Conservation (phyloP, 2,888 invertebrate genomes). For the Amblyteles armatorius region DNA sequence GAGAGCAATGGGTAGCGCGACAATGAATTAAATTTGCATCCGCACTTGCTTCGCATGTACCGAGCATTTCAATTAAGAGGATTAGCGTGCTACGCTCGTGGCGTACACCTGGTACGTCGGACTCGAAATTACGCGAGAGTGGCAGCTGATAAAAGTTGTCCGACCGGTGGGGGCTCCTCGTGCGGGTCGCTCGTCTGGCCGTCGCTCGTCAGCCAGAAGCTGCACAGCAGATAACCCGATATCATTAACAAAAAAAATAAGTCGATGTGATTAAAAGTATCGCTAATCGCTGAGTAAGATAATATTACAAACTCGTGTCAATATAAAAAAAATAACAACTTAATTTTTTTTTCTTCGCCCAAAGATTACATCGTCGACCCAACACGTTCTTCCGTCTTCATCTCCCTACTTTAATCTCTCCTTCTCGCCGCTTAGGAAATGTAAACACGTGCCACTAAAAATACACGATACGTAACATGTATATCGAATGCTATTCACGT, state of each 20-base stretch:
- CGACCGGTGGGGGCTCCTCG: constrained; percentile 5
- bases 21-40: constrained; percentile 51
- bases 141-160: constrained; percentile 40
- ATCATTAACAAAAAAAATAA: not conserved
- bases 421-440: not conserved
- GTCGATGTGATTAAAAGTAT: constrained; percentile 1
- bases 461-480: constrained; percentile 6
- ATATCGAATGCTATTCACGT: not conserved
- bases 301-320: not conserved
- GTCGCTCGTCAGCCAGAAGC: constrained; percentile 4
- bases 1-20: constrained; percentile 12
- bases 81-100: constrained; percentile 42
- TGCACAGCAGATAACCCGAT: constrained; percentile 26
- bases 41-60: constrained; percentile 15
- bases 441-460: constrained; percentile 9
- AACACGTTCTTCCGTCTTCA: not conserved
- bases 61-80: constrained; percentile 48
- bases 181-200: not conserved
- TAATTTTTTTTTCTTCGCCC: not conserved
- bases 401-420: not conserved
- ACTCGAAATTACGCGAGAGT: constrained; percentile 50
- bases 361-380: not conserved
- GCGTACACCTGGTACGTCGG: constrained; percentile 1
- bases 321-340: not conserved
- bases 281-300: not conserved